Evolutionary conservation across 2,113 vertebrate species (phyloP), one percentile per base, ranked within the genome.

Genomic region (Anarhynchus alexandrinus): DNA sequence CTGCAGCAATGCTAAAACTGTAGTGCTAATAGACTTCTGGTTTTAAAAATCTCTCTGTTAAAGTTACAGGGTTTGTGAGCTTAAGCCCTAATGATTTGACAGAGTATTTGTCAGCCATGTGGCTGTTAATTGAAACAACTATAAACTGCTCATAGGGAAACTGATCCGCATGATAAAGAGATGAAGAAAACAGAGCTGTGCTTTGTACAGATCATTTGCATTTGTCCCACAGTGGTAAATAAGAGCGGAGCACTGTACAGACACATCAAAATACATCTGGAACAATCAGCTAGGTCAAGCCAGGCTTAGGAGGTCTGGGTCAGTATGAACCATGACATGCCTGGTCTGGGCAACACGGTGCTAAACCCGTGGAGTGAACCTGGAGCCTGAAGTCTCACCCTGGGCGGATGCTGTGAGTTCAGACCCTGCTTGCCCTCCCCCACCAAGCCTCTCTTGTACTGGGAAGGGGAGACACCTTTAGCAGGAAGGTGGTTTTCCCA

Each of bases 401-500:
- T 3, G 54, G 51, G 52, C 65, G 2, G 1, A 14, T 43, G 81
- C 86, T 51, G 49, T 21, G 80, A 51, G 91, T 27, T 78, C 83
- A 79, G 65, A 74, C 10, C 23, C 55, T 42, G n/a, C 89, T 42
- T 79, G 30, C 49, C 82, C 73, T 91, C 49, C 74, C 92, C 78
- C 43, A 88, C 30, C 58, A 36, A 62, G 47, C 30, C 40, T 45
- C 61, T 25, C 57, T 4, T 27, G 49, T 72, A 30, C 78, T 49
- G 78, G 82, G 73, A 72, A 85, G 43, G 83, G 58, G 71, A 78
- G 83, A 82, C 86, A 79, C 73, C 78, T 88, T 90, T 79, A 79
- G 77, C 66, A 26, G 90, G 40, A 94, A 47, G 65, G 91, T 82
- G 43, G 78, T 92, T 96, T 97, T 96, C 96, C 93, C 93, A 96